These are phyloP conservation scores for Eupsilia transversa DNA, from an alignment of 2,888 invertebrate species.

Conservation along the genomic window DNA sequence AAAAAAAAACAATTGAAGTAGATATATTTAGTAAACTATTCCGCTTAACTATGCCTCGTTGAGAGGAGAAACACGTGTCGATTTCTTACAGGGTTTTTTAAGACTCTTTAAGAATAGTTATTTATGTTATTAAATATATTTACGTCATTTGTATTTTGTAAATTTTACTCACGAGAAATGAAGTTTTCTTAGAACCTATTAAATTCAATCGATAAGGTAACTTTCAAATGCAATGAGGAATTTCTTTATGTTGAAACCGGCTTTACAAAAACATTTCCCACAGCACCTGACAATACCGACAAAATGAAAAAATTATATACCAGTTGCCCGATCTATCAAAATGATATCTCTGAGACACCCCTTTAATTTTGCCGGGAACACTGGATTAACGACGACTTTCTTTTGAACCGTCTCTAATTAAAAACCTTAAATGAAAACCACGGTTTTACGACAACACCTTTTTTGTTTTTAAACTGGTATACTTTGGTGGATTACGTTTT, in stretches of 20 bases:
- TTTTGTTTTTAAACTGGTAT: slow-evolving; percentile 36
- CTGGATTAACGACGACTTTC: slow-evolving; percentile 81
- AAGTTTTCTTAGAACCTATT: too few species aligned
- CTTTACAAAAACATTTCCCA: slow-evolving; percentile 2
- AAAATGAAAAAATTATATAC: background rate
- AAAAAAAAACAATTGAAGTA: too few species aligned
- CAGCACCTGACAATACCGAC: slow-evolving; percentile 4
- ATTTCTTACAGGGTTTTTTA: too few species aligned
- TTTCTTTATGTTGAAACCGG: background rate
- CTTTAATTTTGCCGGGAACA: slow-evolving; percentile 82
- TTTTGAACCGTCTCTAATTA: slow-evolving; percentile 82
- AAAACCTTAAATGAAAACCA: slow-evolving; percentile 82
- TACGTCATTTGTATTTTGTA: too few species aligned
- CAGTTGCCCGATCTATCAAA: slow-evolving; percentile 38
- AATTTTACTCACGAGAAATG: too few species aligned
- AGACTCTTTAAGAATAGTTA: too few species aligned
- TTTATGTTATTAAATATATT: too few species aligned
- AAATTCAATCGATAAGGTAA: too few species aligned
- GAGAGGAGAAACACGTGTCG: too few species aligned
- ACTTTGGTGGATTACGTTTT: slow-evolving; percentile 53
- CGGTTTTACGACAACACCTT: slow-evolving; percentile 78
- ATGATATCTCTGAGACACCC: slow-evolving; percentile 67
- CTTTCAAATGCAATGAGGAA: too few species aligned
- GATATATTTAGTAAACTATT: too few species aligned
- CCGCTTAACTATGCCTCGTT: too few species aligned